Evolutionary conservation across 2,113 vertebrate genomes (phyloP).

Genomic region (Orientallactaga bullata): DNA sequence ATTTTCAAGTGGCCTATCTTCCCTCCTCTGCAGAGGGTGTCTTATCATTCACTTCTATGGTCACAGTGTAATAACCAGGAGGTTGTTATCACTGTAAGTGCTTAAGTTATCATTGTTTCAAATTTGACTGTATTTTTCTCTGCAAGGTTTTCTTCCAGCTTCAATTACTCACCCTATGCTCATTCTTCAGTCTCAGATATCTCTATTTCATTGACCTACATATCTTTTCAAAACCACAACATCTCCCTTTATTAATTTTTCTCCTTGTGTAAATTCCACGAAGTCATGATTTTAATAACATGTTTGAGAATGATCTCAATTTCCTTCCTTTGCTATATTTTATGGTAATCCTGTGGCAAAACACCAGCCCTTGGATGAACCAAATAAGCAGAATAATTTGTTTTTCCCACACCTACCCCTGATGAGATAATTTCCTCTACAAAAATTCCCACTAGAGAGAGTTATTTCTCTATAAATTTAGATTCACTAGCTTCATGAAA

Average conservation of each 20-base stretch:
- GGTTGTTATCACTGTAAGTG: neutral
- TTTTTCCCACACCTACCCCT: neutral
- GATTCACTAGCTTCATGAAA: neutral
- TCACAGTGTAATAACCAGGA: neutral
- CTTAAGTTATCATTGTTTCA: neutral
- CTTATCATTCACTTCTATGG: neutral
- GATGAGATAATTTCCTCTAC: neutral
- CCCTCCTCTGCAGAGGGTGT: neutral
- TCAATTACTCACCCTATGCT: neutral
- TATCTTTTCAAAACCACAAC: neutral
- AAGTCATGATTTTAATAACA: neutral
- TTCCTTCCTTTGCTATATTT: conserved; percentile 5
- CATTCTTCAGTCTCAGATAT: neutral
- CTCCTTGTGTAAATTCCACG: neutral
- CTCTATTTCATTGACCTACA: neutral
- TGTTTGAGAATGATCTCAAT: conserved; percentile 11
- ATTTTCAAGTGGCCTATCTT: neutral
- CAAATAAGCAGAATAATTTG: neutral
- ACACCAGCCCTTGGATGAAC: neutral
- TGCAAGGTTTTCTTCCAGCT: neutral
- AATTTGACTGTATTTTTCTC: conserved; percentile 16
- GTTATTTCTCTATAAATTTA: conserved; percentile 28
- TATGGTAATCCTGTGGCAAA: neutral
- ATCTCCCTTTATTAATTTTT: conserved; percentile 29
- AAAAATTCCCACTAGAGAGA: neutral